Conservation (phyloP, 1,140 invertebrate species). For the Cyphomyrmex costatus region DNA sequence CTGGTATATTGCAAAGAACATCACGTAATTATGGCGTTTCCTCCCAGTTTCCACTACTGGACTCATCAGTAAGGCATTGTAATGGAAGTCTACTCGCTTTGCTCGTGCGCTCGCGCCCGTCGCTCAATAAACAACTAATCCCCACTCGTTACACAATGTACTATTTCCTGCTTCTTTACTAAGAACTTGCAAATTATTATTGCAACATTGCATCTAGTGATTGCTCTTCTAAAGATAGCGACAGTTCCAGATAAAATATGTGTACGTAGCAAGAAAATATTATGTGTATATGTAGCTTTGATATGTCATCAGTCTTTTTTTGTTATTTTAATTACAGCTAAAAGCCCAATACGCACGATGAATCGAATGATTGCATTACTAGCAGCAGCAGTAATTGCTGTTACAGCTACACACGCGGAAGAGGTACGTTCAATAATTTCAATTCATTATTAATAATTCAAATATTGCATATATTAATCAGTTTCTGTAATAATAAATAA, state of each 20-base stretch:
- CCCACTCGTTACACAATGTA: too few species aligned
- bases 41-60: too few species aligned
- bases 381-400: not conserved
- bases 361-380: constrained; percentile 56
- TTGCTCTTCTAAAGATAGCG: not conserved
- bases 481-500: not conserved
- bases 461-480: constrained; percentile 12
- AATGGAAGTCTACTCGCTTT: too few species aligned
- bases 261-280: not conserved
- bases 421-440: constrained; percentile 59
- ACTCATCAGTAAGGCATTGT: too few species aligned
- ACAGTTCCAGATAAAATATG: not conserved
- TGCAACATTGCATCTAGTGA: not conserved
- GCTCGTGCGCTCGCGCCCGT: too few species aligned
- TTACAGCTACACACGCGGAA: constrained; percentile 3
- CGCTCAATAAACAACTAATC: too few species aligned
- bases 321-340: constrained; percentile 38
- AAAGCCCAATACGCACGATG: constrained; percentile 47
- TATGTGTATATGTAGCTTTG: not conserved
- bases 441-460: too few species aligned
- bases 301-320: not conserved
- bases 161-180: too few species aligned
- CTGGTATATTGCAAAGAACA: too few species aligned
- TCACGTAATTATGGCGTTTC: too few species aligned
- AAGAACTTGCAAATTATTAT: not conserved